Conservation (phyloP, 35 echinoderm and acorn worm species). For the Ophioderma brevispina region DNA sequence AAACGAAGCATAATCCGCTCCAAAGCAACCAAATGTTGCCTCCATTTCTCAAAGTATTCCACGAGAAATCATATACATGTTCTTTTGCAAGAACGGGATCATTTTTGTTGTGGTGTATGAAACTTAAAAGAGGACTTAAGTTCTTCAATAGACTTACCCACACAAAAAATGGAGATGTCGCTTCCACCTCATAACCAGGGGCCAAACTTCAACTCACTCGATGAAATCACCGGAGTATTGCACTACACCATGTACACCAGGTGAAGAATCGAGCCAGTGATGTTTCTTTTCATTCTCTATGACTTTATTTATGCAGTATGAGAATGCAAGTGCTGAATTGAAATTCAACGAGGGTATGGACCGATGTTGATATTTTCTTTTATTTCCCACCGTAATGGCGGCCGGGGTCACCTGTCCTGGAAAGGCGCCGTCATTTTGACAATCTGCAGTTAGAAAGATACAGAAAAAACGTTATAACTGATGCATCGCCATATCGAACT, state of each 20-base stretch:
- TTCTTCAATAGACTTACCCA: neutral
- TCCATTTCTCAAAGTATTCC: neutral
- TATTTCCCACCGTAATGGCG: conserved; percentile 6
- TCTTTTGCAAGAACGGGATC: neutral
- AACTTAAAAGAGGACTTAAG: neutral
- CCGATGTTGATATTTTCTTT: neutral
- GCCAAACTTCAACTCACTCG: neutral
- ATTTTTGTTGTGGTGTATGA: neutral
- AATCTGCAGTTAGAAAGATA: neutral
- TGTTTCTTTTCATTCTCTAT: neutral
- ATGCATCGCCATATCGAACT: neutral
- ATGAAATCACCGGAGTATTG: neutral
- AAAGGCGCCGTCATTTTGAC: neutral
- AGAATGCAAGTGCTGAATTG: neutral
- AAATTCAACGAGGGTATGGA: neutral
- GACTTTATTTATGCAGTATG: neutral
- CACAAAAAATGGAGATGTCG: neutral
- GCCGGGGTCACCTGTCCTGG: neutral
- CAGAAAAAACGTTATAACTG: neutral
- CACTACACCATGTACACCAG: neutral
- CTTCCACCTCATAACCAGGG: neutral
- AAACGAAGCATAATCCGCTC: neutral
- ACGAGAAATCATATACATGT: neutral
- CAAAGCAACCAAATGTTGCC: too few relatives aligned
- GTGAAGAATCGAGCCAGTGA: neutral